Percentiles rank a stretch among this genome's conserved stretches.
Conservation (phyloP, 2,113 vertebrate species). For the Stigmatopora nigra region DNA sequence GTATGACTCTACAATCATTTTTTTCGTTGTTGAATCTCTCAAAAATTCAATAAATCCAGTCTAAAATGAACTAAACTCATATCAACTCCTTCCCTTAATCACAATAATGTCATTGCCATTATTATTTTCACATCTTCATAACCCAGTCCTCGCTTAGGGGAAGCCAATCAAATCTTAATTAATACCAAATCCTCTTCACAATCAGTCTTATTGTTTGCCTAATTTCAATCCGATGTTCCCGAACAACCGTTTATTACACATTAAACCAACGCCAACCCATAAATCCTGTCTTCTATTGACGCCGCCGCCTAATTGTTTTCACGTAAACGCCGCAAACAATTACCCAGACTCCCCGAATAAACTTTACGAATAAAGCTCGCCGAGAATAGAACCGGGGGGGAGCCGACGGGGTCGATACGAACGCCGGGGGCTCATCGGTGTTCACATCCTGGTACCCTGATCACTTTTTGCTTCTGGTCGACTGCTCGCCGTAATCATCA, state of each 20-base stretch:
- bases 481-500: slow-evolving; percentile 65
- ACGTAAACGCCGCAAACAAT: neutral
- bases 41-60: neutral
- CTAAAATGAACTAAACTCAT: neutral
- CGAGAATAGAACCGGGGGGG: slow-evolving; percentile 43
- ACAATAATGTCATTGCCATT: neutral
- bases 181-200: slow-evolving; percentile 4
- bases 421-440: slow-evolving; percentile 26
- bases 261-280: neutral
- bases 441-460: slow-evolving; percentile 43
- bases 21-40: no score
- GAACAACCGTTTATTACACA: neutral
- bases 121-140: neutral
- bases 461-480: slow-evolving; percentile 61
- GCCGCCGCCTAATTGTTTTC: no score
- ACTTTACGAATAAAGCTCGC: slow-evolving; percentile 17
- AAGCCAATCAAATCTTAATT: slow-evolving; percentile 5
- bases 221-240: slow-evolving; percentile 8
- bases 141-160: neutral
- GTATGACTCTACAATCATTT: no score
- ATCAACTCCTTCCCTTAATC: neutral
- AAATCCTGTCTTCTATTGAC: neutral
- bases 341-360: slow-evolving; percentile 25
- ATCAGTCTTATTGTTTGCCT: neutral
- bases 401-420: slow-evolving; percentile 30